phyloP scores from a whole-genome alignment of 2,888 invertebrate species.

The Lithodes maja region DNA sequence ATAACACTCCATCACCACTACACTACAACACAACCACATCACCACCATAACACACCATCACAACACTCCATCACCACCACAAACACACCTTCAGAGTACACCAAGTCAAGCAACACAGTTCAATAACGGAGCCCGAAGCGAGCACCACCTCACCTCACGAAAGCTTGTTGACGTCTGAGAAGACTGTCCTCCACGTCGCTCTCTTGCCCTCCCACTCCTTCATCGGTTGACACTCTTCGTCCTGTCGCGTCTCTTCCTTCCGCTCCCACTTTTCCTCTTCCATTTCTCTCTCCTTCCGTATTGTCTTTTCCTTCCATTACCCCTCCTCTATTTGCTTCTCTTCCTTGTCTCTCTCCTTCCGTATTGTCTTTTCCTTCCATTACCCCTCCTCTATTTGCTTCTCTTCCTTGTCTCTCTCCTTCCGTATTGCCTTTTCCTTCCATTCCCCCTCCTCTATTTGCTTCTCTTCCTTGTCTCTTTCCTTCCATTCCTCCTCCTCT shows the following conservation, averaged over 20 bases:
- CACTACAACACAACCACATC: background rate
- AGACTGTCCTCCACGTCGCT: background rate
- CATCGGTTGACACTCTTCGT: background rate
- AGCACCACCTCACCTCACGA: constrained; percentile 33
- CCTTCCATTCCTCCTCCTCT: background rate
- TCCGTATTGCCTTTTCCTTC: constrained; percentile 3
- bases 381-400: background rate
- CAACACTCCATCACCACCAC: background rate
- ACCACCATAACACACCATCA: background rate
- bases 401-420: background rate
- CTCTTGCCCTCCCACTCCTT: background rate
- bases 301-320: background rate
- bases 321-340: no score
- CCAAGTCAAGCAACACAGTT: background rate
- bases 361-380: background rate
- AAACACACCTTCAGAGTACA: background rate
- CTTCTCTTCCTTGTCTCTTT: background rate
- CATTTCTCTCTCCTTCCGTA: background rate
- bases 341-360: background rate
- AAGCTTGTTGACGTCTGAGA: constrained; percentile 23
- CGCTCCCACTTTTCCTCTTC: background rate
- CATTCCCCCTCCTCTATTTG: background rate
- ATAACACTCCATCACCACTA: background rate
- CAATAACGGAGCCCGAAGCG: background rate
- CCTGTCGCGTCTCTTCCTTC: background rate